Base-by-base conservation (phyloP, 2,888 invertebrate species). In the Melipona bicolor region DNA sequence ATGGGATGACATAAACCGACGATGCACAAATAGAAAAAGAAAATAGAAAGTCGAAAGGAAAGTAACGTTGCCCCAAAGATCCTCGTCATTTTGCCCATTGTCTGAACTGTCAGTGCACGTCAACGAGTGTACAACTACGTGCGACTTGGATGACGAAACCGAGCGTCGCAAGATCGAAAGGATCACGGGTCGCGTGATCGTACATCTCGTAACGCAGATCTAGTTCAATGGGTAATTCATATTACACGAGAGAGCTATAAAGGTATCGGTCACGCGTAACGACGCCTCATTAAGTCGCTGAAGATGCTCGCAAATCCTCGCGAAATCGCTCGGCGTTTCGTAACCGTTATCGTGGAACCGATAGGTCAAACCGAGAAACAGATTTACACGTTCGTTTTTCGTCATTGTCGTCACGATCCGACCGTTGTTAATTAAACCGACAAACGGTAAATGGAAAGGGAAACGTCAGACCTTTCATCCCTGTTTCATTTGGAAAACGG, bases 221-320 rank as follows among this genome's bases (percentile, higher is more conserved):
- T 76, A 77, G 87, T 90, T 85, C 87, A 85, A 86, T 84, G 87
- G 84, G 84, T 88, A 90, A 90, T 91, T 86, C 86, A 85, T 88
- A 87, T 89, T 89, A 86, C 87, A 77, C 76, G 32, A 87, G 59
- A 87, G 87, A 87, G 80, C 75, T 87, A 74, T 85, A 87, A 9
- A 87, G 78, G 84, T 79, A 88, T 88, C 88, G 82, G 81, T 88
- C 89, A 87, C 87, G 85, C 81, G 86, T 83, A 59, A 71, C 74
- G 32, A 71, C 65, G 85, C 79, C 77, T 83, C 77, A 77, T 88
- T 85, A 84, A 84, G 74, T 64, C 77, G 54, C 36, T 59, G 76
- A 78, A 81, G 74, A 71, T 79, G 70, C 49, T 36, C 78, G 61
- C 76, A 68, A 72, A 70, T 72, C 43, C 65, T 67, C 61, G 21